phyloP scores from a whole-genome alignment of 37 sponge, comb jelly and placozoan species.

The Oscarella lobularis region DNA sequence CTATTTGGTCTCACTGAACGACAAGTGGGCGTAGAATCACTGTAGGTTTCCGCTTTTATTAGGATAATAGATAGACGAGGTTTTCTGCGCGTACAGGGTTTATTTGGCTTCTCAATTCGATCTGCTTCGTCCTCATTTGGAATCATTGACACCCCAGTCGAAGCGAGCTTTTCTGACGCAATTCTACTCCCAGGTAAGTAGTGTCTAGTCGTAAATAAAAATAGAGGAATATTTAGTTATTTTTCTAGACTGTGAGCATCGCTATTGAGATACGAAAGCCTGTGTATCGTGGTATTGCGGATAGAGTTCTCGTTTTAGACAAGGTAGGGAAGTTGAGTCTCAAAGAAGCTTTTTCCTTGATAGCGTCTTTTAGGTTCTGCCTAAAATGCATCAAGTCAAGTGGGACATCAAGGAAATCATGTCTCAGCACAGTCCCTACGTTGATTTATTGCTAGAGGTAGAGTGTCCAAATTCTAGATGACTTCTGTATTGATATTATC shows the following conservation, averaged over 20 bases:
- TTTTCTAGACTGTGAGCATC: constrained; percentile 54
- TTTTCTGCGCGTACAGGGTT: constrained; percentile 29
- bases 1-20: constrained; percentile 59
- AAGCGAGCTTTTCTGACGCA: constrained; percentile 69
- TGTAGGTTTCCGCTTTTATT: constrained; percentile 37
- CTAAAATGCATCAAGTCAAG: constrained; percentile 54
- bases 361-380: constrained; percentile 28
- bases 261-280: constrained; percentile 57
- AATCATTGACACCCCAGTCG: constrained; percentile 54
- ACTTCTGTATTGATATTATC: constrained; percentile 2
- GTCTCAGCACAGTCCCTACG: constrained; percentile 80
- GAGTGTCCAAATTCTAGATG: neutral
- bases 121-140: constrained; percentile 37
- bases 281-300: constrained; percentile 44
- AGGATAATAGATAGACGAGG: neutral
- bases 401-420: constrained; percentile 87
- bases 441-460: constrained; percentile 59
- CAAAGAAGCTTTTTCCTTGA: neutral
- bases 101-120: constrained; percentile 81
- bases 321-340: constrained; percentile 20
- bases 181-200: constrained; percentile 68
- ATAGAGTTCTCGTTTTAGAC: constrained; percentile 23
- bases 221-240: neutral
- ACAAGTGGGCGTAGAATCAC: constrained; percentile 74
- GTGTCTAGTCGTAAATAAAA: constrained; percentile 4